These are phyloP conservation scores for Erebia palarica DNA, from an alignment of 2,888 invertebrate species.

Conservation along the genomic window DNA sequence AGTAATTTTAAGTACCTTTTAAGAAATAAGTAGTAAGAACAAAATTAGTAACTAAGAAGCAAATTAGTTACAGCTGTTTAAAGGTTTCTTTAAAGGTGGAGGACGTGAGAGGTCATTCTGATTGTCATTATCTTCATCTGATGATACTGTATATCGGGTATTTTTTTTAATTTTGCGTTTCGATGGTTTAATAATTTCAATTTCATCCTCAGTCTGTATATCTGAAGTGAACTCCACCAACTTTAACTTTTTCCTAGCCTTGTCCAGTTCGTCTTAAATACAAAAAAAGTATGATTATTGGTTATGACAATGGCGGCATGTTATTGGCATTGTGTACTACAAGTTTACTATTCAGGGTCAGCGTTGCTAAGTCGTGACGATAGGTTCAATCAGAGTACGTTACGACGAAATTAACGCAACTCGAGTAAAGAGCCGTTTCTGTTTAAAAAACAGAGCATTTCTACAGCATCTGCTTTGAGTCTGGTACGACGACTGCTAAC, in stretches of 20 bases:
- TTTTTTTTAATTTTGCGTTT: constrained; percentile 2
- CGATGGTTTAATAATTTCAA: not conserved
- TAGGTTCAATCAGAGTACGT: too few species aligned
- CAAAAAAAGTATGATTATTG: constrained; percentile 3
- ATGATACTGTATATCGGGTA: constrained; percentile 2
- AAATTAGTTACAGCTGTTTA: constrained; percentile 2
- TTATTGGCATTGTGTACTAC: too few species aligned
- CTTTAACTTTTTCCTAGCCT: not conserved
- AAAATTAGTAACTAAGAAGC: not conserved
- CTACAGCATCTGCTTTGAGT: too few species aligned
- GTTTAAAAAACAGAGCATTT: too few species aligned
- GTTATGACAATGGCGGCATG: not conserved
- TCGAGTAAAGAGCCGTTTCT: too few species aligned
- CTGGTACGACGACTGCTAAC: too few species aligned
- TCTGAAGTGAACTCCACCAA: constrained; percentile 4
- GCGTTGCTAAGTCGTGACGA: too few species aligned
- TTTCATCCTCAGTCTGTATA: constrained; percentile 4
- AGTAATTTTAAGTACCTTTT: not conserved
- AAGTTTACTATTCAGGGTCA: too few species aligned
- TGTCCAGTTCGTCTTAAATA: not conserved
- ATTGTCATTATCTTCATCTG: constrained; percentile 1
- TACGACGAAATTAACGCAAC: too few species aligned
- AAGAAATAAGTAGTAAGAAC: constrained; percentile 1
- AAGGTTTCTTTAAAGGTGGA: not conserved
- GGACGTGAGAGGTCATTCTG: constrained; percentile 4